Conservation (phyloP, 2,888 invertebrate genomes). For the Drosophila kuntzei region DNA sequence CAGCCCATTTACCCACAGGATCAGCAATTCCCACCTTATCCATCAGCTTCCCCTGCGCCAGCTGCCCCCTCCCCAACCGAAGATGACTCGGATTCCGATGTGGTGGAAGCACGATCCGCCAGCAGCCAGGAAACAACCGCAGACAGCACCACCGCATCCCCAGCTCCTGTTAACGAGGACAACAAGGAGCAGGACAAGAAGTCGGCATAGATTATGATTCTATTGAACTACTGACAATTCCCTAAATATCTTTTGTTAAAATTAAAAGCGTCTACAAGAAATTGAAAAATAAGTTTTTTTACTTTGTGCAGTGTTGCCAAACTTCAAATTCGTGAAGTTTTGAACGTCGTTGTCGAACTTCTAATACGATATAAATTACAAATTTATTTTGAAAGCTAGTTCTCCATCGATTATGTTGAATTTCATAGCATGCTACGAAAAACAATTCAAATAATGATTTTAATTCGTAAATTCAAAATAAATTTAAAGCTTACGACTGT, state of each 20-base stretch:
- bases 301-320: not conserved
- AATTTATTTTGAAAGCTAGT: no score
- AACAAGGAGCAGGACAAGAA: conserved; percentile 51
- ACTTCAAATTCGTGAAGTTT: not conserved
- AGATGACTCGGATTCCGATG: conserved; percentile 71
- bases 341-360: no score
- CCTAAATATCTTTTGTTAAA: conserved; percentile 15
- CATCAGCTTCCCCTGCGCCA: conserved; percentile 52
- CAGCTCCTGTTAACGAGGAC: conserved; percentile 65
- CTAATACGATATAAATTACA: no score
- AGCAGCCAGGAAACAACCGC: conserved; percentile 30
- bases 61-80: conserved; percentile 2
- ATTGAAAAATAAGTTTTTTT: not conserved
- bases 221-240: conserved; percentile 10
- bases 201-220: conserved; percentile 47
- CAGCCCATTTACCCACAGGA: conserved; percentile 66
- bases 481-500: no score
- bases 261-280: conserved; percentile 30
- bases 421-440: not conserved
- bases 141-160: conserved; percentile 58
- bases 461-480: not conserved
- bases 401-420: not conserved
- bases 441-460: not conserved
- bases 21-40: conserved; percentile 73
- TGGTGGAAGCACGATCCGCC: conserved; percentile 78